These are phyloP conservation scores for Rattus rattus DNA, from an alignment of 2,113 vertebrate species.

Conservation along the genomic window DNA sequence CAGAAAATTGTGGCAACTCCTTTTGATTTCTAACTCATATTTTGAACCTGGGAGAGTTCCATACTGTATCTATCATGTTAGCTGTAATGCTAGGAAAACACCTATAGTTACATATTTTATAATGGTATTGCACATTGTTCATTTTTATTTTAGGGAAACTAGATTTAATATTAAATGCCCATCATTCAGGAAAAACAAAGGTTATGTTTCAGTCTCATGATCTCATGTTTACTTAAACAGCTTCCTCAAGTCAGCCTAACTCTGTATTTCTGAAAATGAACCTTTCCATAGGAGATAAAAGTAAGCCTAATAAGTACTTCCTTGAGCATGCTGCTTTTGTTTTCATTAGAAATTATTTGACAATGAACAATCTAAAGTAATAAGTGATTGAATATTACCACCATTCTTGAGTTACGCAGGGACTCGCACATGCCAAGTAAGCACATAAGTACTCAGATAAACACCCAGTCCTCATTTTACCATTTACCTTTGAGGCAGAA, in stretches of 20 bases:
- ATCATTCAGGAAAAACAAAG: background rate
- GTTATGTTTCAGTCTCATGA: background rate
- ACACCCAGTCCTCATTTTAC: background rate
- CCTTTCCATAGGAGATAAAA: background rate
- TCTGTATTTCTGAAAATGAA: background rate
- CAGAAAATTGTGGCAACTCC: constrained; percentile 34
- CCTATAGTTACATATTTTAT: background rate
- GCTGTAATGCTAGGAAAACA: background rate
- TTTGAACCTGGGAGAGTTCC: background rate
- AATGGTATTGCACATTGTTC: background rate
- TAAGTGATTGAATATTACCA: background rate
- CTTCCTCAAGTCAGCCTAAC: background rate
- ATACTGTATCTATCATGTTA: background rate
- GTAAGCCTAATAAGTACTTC: background rate
- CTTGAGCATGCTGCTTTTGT: background rate
- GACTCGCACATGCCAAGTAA: background rate
- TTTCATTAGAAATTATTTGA: background rate
- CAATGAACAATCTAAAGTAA: background rate
- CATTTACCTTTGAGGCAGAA: background rate
- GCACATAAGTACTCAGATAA: background rate
- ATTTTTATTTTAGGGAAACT: background rate
- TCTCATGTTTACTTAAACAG: background rate
- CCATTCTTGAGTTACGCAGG: background rate
- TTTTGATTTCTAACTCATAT: background rate
- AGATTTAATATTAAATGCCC: background rate